These are phyloP conservation scores for Pygoscelis adeliae DNA, from an alignment of 2,113 vertebrate genomes.

Conservation along the genomic window DNA sequence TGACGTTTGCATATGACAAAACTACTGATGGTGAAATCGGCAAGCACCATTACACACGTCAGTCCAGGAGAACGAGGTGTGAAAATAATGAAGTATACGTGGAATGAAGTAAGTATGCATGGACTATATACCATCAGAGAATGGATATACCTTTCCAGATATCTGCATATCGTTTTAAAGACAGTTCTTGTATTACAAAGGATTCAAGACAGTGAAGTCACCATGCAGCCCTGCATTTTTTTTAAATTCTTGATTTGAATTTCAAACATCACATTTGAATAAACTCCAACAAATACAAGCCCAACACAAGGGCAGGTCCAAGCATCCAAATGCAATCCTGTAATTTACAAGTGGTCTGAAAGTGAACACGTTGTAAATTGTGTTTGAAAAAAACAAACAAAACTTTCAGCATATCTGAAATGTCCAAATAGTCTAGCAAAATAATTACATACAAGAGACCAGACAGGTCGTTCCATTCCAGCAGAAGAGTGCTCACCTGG, in stretches of 20 bases:
- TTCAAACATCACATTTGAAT: neutral
- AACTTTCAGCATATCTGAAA: neutral
- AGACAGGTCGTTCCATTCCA: neutral
- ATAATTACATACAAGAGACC: neutral
- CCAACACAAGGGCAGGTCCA: neutral
- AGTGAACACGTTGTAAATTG: neutral
- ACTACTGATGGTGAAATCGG: neutral
- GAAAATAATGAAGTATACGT: neutral
- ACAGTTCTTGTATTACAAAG: neutral
- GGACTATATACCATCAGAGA: neutral
- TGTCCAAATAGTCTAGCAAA: neutral
- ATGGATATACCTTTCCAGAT: neutral
- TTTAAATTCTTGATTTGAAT: neutral
- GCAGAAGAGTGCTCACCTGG: neutral
- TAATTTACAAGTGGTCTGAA: neutral
- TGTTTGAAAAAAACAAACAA: neutral
- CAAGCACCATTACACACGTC: neutral
- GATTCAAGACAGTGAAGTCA: neutral
- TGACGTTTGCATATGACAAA: neutral
- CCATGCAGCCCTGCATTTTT: neutral
- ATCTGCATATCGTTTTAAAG: neutral
- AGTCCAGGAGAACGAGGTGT: neutral
- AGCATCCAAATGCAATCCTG: neutral
- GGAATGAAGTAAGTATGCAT: neutral
- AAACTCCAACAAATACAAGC: neutral